phyloP scores from a whole-genome alignment of 2,888 invertebrate genomes.

The Aethes cnicana region DNA sequence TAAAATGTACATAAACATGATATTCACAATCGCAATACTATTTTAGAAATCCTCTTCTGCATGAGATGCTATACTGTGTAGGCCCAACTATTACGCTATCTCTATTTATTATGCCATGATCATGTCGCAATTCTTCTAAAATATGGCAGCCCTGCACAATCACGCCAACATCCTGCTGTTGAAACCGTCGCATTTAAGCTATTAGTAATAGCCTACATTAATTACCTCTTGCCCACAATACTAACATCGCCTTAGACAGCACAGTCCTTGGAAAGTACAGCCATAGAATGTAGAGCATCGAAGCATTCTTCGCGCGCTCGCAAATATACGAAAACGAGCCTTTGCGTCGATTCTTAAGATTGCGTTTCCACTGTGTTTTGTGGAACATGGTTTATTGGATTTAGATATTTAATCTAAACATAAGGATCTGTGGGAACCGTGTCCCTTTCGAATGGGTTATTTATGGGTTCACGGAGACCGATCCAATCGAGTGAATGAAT shows the following conservation, averaged over 20 bases:
- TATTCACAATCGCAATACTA: too few relatives aligned
- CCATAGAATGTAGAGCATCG: conserved; percentile 66
- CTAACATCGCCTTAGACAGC: conserved; percentile 21
- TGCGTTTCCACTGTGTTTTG: conserved; percentile 19
- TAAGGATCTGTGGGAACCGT: conserved; percentile 69
- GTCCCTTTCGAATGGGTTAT: conserved; percentile 71
- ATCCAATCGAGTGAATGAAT: conserved; percentile 1
- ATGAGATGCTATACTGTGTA: too few relatives aligned
- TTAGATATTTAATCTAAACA: conserved; percentile 46
- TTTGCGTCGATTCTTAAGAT: conserved; percentile 29
- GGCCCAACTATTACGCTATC: too few relatives aligned
- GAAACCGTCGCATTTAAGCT: background rate
- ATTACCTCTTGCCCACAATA: conserved; percentile 17
- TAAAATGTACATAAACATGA: too few relatives aligned
- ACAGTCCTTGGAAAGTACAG: conserved; percentile 50
- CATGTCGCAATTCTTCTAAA: too few relatives aligned
- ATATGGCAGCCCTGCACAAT: background rate
- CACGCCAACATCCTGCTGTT: background rate
- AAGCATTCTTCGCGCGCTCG: conserved; percentile 57
- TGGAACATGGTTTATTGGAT: conserved; percentile 35
- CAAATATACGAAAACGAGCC: conserved; percentile 38
- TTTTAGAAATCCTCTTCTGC: too few relatives aligned
- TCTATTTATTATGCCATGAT: too few relatives aligned
- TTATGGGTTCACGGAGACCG: conserved; percentile 41
- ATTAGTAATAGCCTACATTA: conserved; percentile 4